phyloP scores from a whole-genome alignment of 2,113 vertebrate genomes.

The Oreochromis spilurus region DNA sequence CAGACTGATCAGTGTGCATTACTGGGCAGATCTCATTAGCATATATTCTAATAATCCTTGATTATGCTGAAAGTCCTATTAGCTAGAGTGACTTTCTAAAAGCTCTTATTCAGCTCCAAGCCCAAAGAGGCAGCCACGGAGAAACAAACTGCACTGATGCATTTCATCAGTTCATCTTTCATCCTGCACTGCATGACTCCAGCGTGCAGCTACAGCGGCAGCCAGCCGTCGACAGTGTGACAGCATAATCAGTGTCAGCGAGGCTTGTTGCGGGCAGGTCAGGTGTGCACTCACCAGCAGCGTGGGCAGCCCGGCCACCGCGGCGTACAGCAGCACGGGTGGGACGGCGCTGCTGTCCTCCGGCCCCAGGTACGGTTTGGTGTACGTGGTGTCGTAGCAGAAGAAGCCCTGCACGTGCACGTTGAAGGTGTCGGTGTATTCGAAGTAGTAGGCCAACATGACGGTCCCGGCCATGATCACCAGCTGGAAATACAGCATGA shows the following conservation, averaged over 20 bases:
- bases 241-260: background rate
- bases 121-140: background rate
- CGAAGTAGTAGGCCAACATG: conserved; percentile 97
- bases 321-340: conserved; percentile 84
- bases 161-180: background rate
- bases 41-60: background rate
- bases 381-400: conserved; percentile 91
- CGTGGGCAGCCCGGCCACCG: conserved; percentile 86
- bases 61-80: background rate
- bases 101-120: background rate
- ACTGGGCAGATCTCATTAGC: background rate
- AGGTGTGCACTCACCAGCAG: conserved; percentile 82
- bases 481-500: conserved; percentile 98
- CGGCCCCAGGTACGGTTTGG: conserved; percentile 91
- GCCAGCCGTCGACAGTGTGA: background rate
- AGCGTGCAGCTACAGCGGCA: background rate
- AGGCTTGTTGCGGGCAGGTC: background rate
- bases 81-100: background rate
- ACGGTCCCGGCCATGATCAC: conserved; percentile 97
- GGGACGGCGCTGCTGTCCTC: conserved; percentile 90
- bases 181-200: background rate
- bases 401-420: conserved; percentile 96
- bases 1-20: background rate
- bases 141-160: background rate
- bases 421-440: conserved; percentile 94